Evolutionary conservation across 2,797 vertebrate species (phyloP).

Genomic region (Cetoscarus ocellatus): DNA sequence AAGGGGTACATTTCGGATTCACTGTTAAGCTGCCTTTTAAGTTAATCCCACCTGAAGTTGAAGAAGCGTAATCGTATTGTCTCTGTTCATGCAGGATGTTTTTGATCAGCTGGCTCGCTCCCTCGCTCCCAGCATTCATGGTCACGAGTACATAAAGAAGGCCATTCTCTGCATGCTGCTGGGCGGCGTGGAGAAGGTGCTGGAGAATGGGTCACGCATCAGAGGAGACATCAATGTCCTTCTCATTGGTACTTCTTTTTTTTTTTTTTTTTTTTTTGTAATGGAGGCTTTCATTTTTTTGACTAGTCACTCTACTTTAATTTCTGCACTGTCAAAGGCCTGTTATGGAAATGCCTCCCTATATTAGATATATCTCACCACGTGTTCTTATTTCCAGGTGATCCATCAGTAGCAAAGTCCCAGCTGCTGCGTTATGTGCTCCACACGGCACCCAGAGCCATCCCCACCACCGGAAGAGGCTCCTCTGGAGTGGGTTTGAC

Average conservation of each 20-base stretch:
- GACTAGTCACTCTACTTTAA: neutral
- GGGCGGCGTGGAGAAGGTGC: constrained; percentile 94
- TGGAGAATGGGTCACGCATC: constrained; percentile 95
- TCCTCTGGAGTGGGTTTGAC: constrained; percentile 96
- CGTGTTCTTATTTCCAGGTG: constrained; percentile 80
- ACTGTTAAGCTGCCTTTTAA: too few relatives aligned
- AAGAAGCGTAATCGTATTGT: fast-evolving
- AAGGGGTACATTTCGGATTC: too few relatives aligned
- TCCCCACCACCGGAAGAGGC: constrained; percentile 95
- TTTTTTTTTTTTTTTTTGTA: too few relatives aligned
- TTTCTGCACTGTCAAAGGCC: fast-evolving
- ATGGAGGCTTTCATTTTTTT: too few relatives aligned
- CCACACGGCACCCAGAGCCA: constrained; percentile 92
- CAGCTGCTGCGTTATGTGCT: constrained; percentile 96
- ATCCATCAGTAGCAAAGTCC: constrained; percentile 97
- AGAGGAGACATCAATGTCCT: constrained; percentile 98
- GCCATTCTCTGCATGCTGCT: constrained; percentile 97
- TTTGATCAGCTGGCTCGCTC: constrained; percentile 93
- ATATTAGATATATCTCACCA: neutral
- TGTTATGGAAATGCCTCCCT: too few relatives aligned
- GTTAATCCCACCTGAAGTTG: too few relatives aligned
- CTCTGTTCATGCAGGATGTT: constrained; percentile 83
- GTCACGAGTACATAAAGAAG: constrained; percentile 97
- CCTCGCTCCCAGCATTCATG: constrained; percentile 96
- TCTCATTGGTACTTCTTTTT: constrained; percentile 88